Percentiles rank a stretch among this genome's conserved stretches.
phyloP scores from a whole-genome alignment of 2,797 vertebrate species.

The Leuciscus waleckii region DNA sequence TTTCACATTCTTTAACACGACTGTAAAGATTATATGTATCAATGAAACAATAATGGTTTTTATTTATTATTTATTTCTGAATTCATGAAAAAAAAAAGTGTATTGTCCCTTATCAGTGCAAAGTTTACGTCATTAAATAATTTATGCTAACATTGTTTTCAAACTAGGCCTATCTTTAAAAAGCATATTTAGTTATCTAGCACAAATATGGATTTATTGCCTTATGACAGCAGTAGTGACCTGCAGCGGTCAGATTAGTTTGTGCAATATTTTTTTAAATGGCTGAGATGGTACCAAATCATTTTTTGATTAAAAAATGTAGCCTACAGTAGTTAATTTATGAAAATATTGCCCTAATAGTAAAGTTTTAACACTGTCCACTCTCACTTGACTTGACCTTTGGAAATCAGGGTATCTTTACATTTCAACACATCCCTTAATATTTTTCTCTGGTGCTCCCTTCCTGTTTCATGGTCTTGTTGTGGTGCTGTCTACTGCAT shows the following conservation, averaged over 20 bases:
- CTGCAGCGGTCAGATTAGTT: not conserved
- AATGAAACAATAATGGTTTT: not conserved
- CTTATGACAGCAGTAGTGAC: not conserved
- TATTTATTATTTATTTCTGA: not conserved
- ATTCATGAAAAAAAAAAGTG: too few relatives aligned
- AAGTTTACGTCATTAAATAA: not conserved
- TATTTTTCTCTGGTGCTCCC: not conserved
- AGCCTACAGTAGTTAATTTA: too few relatives aligned
- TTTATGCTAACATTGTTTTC: not conserved
- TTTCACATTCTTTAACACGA: not conserved
- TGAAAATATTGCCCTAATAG: not conserved
- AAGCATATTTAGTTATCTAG: not conserved
- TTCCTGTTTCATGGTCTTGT: constrained; percentile 46
- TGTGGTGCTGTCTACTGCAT: constrained; percentile 63
- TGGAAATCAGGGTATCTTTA: not conserved
- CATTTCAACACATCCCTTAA: not conserved
- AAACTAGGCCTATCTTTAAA: not conserved
- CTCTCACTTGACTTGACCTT: constrained; percentile 39
- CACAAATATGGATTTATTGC: not conserved
- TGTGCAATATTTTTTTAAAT: not conserved
- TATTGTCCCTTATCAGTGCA: not conserved
- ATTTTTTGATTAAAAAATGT: not conserved
- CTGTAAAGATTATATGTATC: not conserved
- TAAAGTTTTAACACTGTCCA: constrained; percentile 47
- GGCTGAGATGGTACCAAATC: not conserved